Conservation (phyloP, 1,140 invertebrate species). For the Alviniconcha marisindica region DNA sequence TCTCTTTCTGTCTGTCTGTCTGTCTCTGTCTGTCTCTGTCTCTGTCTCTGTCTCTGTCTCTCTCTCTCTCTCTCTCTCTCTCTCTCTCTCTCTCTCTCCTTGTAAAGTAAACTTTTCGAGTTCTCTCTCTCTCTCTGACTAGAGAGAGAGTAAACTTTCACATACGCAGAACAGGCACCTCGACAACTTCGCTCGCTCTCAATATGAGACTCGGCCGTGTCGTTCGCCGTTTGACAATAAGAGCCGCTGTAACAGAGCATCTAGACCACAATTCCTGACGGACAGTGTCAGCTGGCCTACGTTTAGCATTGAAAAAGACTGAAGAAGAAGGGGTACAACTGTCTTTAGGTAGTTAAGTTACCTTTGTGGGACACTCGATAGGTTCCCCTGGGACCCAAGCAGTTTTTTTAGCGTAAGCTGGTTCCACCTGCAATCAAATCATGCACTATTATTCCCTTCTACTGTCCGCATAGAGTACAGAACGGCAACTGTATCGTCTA, state of each 20-base stretch:
- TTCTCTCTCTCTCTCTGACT: too few relatives aligned
- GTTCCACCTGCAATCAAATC: conserved; percentile 52
- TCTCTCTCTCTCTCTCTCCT: background rate
- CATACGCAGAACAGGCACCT: too few relatives aligned
- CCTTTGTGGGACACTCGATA: conserved; percentile 55
- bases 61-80: background rate
- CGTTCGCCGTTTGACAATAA: background rate
- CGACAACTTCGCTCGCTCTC: background rate
- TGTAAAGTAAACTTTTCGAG: background rate
- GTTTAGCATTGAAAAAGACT: too few relatives aligned
- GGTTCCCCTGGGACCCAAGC: conserved; percentile 57
- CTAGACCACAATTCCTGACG: too few relatives aligned
- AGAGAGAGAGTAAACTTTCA: too few relatives aligned
- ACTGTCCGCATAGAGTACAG: too few relatives aligned
- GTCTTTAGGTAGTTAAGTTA: too few relatives aligned
- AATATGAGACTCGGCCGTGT: background rate
- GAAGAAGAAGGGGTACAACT: too few relatives aligned
- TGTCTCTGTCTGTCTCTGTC: background rate
- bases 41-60: background rate
- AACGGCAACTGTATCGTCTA: too few relatives aligned
- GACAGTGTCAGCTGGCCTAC: too few relatives aligned
- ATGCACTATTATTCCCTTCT: too few relatives aligned
- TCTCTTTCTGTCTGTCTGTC: background rate
- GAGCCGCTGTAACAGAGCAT: too few relatives aligned
- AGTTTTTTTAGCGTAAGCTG: conserved; percentile 50